phyloP scores from a whole-genome alignment of 2,888 invertebrate genomes.

The Sinotaia quadrata region DNA sequence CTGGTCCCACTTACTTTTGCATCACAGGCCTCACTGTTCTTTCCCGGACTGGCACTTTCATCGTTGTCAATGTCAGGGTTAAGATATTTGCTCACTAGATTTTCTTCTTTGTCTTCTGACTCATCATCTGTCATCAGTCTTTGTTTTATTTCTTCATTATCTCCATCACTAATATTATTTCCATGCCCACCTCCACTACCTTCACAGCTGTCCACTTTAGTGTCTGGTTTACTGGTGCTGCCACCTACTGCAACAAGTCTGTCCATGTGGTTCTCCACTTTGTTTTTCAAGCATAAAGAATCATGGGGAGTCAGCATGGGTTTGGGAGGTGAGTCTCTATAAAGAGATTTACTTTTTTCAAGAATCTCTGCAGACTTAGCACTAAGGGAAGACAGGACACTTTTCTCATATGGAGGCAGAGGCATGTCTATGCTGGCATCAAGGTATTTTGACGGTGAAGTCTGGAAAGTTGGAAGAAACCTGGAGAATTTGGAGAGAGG shows the following conservation, averaged over 20 bases:
- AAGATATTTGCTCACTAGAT: conserved; percentile 19
- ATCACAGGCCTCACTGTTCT: conserved; percentile 2
- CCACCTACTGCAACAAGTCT: not conserved
- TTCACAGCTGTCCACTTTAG: not conserved
- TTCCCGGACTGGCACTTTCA: not conserved
- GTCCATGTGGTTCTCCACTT: not conserved
- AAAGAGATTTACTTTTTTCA: conserved; percentile 6
- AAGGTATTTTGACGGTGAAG: conserved; percentile 22
- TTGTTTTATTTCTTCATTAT: conserved; percentile 3
- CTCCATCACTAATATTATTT: not conserved
- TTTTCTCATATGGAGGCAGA: conserved; percentile 16
- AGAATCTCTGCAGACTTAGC: conserved; percentile 23
- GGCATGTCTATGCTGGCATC: conserved; percentile 6
- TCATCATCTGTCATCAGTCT: not conserved
- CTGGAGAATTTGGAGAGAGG: conserved; percentile 23
- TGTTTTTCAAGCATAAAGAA: not conserved
- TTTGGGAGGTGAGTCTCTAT: not conserved
- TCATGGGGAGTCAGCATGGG: not conserved
- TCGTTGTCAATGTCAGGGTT: conserved; percentile 18
- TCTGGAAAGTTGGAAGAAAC: conserved; percentile 5
- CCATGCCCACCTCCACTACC: conserved; percentile 1
- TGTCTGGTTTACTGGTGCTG: not conserved
- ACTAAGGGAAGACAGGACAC: conserved; percentile 20
- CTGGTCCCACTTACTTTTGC: not conserved
- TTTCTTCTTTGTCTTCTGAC: not conserved